Conservation (phyloP, 1,140 invertebrate species). For the Apis laboriosa region DNA sequence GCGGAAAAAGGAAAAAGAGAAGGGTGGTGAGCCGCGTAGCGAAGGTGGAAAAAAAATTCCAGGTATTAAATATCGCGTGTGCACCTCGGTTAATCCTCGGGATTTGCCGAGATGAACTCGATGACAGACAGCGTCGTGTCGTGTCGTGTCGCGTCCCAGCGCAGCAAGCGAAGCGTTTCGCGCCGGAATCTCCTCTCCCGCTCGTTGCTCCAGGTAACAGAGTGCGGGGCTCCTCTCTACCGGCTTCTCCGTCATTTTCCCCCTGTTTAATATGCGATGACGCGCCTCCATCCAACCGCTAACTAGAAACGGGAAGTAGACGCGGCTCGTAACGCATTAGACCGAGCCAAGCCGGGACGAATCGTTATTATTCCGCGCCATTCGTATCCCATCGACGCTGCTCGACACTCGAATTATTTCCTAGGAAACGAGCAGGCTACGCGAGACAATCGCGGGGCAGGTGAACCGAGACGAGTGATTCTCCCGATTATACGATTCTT, state of each 20-base stretch:
- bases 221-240: too few relatives aligned
- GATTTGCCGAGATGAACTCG: constrained; percentile 41
- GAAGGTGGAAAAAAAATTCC: not conserved
- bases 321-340: constrained; percentile 41
- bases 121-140: constrained; percentile 16
- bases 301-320: constrained; percentile 31
- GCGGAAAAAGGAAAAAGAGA: not conserved
- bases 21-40: not conserved
- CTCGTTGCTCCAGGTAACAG: too few relatives aligned
- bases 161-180: constrained; percentile 25
- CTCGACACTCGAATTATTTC: constrained; percentile 12
- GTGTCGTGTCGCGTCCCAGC: not conserved
- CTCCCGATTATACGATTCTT: not conserved
- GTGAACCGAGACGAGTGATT: not conserved
- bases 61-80: constrained; percentile 25
- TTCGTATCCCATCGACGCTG: constrained; percentile 33
- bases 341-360: constrained; percentile 14
- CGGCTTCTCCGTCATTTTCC: constrained; percentile 29
- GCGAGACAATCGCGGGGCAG: not conserved
- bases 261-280: constrained; percentile 46
- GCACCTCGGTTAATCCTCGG: constrained; percentile 17
- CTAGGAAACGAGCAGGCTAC: too few relatives aligned
- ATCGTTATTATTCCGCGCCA: constrained; percentile 38
- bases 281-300: constrained; percentile 19
- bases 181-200: not conserved